Evolutionary conservation across 2,797 vertebrate species (phyloP).

Genomic region (Poecilia gillii): DNA sequence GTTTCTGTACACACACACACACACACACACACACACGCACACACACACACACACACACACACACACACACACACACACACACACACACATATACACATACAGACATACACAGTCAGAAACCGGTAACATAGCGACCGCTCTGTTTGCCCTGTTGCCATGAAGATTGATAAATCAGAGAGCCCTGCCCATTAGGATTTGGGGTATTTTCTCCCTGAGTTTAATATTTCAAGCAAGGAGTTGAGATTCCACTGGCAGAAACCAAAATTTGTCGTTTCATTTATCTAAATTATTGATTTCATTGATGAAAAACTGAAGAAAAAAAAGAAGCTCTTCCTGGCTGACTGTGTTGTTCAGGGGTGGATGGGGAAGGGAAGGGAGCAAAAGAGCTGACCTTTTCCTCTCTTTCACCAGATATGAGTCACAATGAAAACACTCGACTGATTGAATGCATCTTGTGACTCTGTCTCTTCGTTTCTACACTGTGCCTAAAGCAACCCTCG

Average conservation of each 20-base stretch:
- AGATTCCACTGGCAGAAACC: not conserved
- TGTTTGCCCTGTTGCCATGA: slow-evolving; percentile 70
- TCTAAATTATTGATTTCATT: not conserved
- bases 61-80: not conserved
- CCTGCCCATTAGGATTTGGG: slow-evolving; percentile 38
- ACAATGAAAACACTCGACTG: slow-evolving; percentile 29
- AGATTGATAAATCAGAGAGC: slow-evolving; percentile 42
- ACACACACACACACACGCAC: slow-evolving; percentile 2
- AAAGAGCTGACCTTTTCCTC: not conserved
- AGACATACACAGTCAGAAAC: slow-evolving; percentile 11
- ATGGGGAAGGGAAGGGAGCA: not conserved
- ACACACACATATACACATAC: slow-evolving; percentile 2
- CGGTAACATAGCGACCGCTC: slow-evolving; percentile 64
- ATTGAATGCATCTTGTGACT: slow-evolving; percentile 36
- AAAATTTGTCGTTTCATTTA: not conserved
- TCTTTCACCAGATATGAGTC: slow-evolving; percentile 43
- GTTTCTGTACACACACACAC: slow-evolving; percentile 29
- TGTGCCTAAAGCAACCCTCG: not conserved
- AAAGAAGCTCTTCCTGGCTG: slow-evolving; percentile 6
- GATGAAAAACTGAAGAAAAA: not conserved
- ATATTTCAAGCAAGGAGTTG: slow-evolving; percentile 34
- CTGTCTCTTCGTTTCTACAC: slow-evolving; percentile 16
- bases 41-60: not conserved
- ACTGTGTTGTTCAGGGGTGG: not conserved
- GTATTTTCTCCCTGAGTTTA: slow-evolving; percentile 20